A percentile compares a stretch with the other conserved stretches of the same genome.
These are phyloP conservation scores for Notarius lentiginosus DNA, from an alignment of 2,113 vertebrate genomes.

Conservation along the genomic window DNA sequence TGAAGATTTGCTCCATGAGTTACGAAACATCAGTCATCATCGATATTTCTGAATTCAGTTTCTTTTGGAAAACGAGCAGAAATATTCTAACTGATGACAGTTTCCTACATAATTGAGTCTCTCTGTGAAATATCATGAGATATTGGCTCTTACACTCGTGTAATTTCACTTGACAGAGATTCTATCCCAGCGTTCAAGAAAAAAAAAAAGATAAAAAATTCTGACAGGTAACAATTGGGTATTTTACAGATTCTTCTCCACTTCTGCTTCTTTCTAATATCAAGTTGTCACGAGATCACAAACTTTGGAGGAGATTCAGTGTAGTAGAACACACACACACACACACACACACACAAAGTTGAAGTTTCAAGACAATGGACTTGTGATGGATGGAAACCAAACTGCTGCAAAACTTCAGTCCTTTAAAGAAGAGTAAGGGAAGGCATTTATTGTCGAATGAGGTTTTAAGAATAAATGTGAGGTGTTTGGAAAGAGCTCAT, in stretches of 20 bases:
- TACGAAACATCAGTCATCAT: background rate
- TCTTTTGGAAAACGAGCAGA: background rate
- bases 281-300: background rate
- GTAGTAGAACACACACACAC: background rate
- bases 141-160: background rate
- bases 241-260: background rate
- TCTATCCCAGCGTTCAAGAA: background rate
- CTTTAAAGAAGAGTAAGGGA: slow-evolving; percentile 15
- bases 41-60: background rate
- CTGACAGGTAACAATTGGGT: slow-evolving; percentile 26
- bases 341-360: background rate
- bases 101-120: slow-evolving; percentile 18
- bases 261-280: slow-evolving; percentile 19
- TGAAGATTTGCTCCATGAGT: background rate
- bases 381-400: background rate
- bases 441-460: slow-evolving; percentile 16
- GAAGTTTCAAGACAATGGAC: slow-evolving; percentile 18
- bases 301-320: background rate
- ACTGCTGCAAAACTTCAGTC: background rate
- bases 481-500: slow-evolving; percentile 25
- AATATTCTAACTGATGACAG: background rate
- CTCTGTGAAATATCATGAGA: background rate
- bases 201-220: background rate
- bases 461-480: slow-evolving; percentile 24
- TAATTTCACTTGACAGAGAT: slow-evolving; percentile 7